Conservation (phyloP, 1,140 invertebrate genomes). For the Thaumatotibia leucotreta region DNA sequence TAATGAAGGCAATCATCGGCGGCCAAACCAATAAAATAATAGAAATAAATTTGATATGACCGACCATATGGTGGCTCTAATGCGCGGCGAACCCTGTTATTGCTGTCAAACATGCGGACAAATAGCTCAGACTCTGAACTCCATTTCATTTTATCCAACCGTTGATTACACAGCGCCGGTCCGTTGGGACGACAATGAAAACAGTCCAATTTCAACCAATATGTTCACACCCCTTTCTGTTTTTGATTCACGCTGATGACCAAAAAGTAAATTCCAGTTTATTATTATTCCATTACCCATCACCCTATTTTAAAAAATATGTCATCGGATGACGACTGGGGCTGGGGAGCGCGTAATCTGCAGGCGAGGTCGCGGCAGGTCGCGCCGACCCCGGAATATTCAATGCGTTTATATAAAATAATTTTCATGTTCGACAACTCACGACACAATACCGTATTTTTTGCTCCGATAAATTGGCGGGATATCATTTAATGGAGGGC, state of each 20-base stretch:
- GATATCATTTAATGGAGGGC: conserved; percentile 76
- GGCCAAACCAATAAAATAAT: conserved; percentile 73
- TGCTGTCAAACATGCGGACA: conserved; percentile 75
- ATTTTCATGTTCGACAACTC: conserved; percentile 75
- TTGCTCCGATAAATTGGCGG: conserved; percentile 72
- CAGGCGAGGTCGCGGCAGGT: conserved; percentile 41
- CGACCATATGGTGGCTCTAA: conserved; percentile 72
- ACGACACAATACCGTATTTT: conserved; percentile 69
- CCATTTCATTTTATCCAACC: conserved; percentile 63
- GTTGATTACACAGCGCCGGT: conserved; percentile 74
- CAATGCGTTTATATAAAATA: conserved; percentile 76
- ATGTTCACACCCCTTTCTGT: conserved; percentile 73
- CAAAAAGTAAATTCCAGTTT: conserved; percentile 75
- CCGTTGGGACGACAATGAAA: conserved; percentile 64
- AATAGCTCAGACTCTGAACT: conserved; percentile 60
- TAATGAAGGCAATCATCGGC: conserved; percentile 72
- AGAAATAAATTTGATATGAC: conserved; percentile 76
- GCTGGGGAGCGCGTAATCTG: conserved; percentile 55
- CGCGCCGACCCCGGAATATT: conserved; percentile 61
- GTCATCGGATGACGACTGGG: conserved; percentile 69
- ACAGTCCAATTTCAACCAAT: conserved; percentile 56
- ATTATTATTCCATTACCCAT: conserved; percentile 75
- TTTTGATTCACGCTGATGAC: conserved; percentile 69
- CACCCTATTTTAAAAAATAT: conserved; percentile 75
- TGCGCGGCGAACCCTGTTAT: conserved; percentile 70